phyloP scores from a whole-genome alignment of 2,113 vertebrate genomes.

The Pluvialis apricaria region DNA sequence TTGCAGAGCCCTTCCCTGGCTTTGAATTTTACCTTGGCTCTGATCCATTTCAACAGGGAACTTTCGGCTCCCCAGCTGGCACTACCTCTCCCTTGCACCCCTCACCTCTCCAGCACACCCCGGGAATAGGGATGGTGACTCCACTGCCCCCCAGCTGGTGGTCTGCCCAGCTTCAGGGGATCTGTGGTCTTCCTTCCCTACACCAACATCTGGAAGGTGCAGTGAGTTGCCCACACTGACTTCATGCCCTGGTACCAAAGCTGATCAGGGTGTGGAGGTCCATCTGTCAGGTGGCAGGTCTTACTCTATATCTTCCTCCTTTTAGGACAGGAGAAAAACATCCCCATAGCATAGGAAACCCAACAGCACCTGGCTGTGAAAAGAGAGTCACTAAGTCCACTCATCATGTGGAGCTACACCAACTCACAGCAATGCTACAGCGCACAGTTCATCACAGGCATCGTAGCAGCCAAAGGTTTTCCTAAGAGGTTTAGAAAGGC shows the following conservation, averaged over 20 bases:
- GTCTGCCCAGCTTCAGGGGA: background rate
- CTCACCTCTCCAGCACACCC: background rate
- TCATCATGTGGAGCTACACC: background rate
- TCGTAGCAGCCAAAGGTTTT: background rate
- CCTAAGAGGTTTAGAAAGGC: background rate
- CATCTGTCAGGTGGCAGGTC: background rate
- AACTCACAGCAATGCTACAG: background rate
- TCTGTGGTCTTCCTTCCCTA: background rate
- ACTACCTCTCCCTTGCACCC: background rate
- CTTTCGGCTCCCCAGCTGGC: background rate
- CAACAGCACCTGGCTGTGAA: background rate
- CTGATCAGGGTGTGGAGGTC: background rate
- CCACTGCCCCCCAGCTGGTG: fast-evolving
- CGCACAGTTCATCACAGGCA: background rate
- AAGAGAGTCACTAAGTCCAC: background rate
- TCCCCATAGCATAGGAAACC: background rate
- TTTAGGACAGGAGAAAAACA: background rate
- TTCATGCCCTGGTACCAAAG: background rate
- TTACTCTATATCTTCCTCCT: background rate
- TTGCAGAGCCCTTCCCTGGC: background rate
- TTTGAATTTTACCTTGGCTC: background rate
- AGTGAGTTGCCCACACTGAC: background rate
- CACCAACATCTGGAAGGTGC: background rate
- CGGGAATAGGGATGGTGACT: background rate
- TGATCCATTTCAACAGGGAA: background rate